phyloP scores from a whole-genome alignment of 35 echinoderm and acorn worm species.

The Amphiura filiformis region DNA sequence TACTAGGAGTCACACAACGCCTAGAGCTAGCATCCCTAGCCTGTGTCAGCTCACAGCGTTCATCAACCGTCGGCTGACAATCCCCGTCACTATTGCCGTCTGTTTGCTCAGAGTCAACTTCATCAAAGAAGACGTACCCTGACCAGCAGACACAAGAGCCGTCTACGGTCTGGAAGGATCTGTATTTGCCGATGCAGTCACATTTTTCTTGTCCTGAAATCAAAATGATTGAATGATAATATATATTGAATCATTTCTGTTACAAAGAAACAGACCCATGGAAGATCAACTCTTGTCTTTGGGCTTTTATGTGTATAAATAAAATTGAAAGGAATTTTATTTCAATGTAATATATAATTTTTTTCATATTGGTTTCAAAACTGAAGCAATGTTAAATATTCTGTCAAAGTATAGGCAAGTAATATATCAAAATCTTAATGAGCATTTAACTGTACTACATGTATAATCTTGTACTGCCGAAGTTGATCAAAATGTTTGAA shows the following conservation, averaged over 20 bases:
- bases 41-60: conserved; percentile 75
- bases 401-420: too few relatives aligned
- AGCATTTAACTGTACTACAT: too few relatives aligned
- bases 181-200: conserved; percentile 65
- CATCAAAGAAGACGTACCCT: conserved; percentile 85
- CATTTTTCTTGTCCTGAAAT: conserved; percentile 78
- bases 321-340: background rate
- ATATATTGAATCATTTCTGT: background rate
- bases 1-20: conserved; percentile 59
- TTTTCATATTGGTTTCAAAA: too few relatives aligned
- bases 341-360: too few relatives aligned
- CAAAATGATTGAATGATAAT: background rate
- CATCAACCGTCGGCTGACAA: conserved; percentile 83
- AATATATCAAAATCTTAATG: too few relatives aligned
- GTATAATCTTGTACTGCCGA: too few relatives aligned
- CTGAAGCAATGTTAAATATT: too few relatives aligned
- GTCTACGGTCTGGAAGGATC: conserved; percentile 85
- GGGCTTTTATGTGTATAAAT: background rate
- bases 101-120: conserved; percentile 50
- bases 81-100: conserved; percentile 84
- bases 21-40: conserved; percentile 65
- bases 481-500: too few relatives aligned
- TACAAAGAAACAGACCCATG: background rate
- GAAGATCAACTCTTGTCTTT: background rate
- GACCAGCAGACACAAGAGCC: conserved; percentile 93